Evolutionary conservation across 2,113 vertebrate genomes (phyloP), one percentile per base, ranked within the genome.

Genomic region (Tichodroma muraria): DNA sequence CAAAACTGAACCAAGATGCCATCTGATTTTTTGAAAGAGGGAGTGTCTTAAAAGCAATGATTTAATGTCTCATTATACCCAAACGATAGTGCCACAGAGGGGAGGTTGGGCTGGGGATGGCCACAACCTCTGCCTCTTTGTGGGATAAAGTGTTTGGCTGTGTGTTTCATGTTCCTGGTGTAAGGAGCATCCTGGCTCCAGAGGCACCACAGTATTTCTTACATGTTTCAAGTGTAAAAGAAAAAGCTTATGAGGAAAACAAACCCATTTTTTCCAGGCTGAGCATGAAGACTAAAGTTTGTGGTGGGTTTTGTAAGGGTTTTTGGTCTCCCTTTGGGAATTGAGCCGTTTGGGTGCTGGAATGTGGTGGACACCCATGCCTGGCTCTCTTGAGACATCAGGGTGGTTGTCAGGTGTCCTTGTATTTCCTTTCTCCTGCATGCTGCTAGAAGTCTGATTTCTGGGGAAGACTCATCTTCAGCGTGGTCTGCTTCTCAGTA

Each of bases 351-450:
- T 72, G 70, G 37, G 17, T 76, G 38, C 40, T 64, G 57, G 44
- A 28, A 35, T 50, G 61, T 3, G 1, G 28, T 70, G 56, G 64
- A 25, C 9, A 17, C 33, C 52, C 30, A 28, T 0, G 0, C 33
- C 33, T 3, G 5, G 25, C 21, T 81, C 9, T 4, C 50, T 70
- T 2, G 2, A 64, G 40, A 20, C 11, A 28, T 17, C 1, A 27
- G 42, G n/a, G 22, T 40, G 19, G 15, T 70, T 88, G 19, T 73
- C 3, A 6, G 45, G 19, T 25, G 45, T 72, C 33, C 33, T n/a
- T 45, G 35, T 31, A 71, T 42, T 76, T 33, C 38, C 30, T 81
- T 81, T 81, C 42, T 90, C 69, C 44, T 88, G 35, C 13, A 5
- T 10, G 15, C 53, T 83, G 23, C 53, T 60, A 44, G 30, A 80